Base-by-base conservation (phyloP, 2,888 invertebrate species). In the Leucophora obtusa region DNA sequence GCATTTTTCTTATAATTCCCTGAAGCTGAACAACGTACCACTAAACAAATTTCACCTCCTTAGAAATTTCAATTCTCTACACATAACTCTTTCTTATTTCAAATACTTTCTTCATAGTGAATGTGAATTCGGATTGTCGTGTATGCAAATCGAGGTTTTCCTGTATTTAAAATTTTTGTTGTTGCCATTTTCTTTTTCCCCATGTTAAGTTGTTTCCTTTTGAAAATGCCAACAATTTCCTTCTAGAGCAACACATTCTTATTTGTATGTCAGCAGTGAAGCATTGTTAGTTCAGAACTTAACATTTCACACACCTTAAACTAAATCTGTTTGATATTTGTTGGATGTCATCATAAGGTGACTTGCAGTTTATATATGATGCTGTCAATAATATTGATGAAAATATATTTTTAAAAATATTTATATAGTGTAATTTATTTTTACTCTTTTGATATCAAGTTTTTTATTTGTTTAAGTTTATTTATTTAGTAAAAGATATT, bases 141-240 rank as follows among this genome's bases (percentile, higher is more conserved):
- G n/a, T n/a, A n/a, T n/a, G 7, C 28, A 6, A 28, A 7, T 28
- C 28, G 7, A 6, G 28, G 4, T 28, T 28, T 1, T 1, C 4
- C 28, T 28, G 28, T 28, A 4, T 28, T 28, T 28, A 3, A 28
- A n/a, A 28, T 11, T 11, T 38, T 38, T 14, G 11, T 38, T 38
- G 28, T 7, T 38, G 38, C 38, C 11, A 38, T 11, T 38, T 38
- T 38, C 38, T 38, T 38, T 38, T 38, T 38, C 38, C 14, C 38
- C 38, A 38, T 38, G 38, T 38, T 38, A 38, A 38, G 38, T 14
- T 38, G 14, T 38, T 38, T 38, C 38, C 38, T 38, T 38, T 38
- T 38, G 11, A 11, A 28, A 38, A 38, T 75, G 69, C 33, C 51
- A 76, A 24, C 70, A 70, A 70, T 76, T 76, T 76, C 76, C 70